These are phyloP conservation scores for Medauroidea extradentata DNA, from an alignment of 1,140 invertebrate genomes.

Conservation along the genomic window DNA sequence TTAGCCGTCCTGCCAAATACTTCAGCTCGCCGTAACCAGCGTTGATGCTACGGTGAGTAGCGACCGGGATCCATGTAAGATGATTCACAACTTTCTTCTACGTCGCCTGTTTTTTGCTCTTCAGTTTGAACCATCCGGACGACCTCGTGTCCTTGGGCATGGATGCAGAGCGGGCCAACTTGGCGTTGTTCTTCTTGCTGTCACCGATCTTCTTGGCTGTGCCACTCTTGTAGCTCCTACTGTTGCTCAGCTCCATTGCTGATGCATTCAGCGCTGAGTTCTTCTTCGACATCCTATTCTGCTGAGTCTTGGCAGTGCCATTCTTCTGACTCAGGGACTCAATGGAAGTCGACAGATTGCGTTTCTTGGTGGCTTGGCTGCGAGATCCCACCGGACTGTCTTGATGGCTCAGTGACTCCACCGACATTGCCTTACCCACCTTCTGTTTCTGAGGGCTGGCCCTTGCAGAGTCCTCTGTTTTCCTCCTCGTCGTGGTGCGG, in stretches of 20 bases:
- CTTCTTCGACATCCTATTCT: background rate
- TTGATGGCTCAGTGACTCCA: constrained; percentile 41
- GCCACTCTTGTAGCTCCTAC: background rate
- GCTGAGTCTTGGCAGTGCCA: background rate
- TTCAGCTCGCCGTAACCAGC: no score
- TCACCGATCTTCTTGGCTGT: constrained; percentile 20
- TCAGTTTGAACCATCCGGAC: constrained; percentile 65
- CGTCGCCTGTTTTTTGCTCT: constrained; percentile 48
- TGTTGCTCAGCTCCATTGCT: constrained; percentile 1
- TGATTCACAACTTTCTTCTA: no score
- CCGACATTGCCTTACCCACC: constrained; percentile 9
- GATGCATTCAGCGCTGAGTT: constrained; percentile 1
- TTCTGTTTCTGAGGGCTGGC: constrained; percentile 14
- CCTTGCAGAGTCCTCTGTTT: background rate
- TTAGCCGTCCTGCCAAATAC: no score
- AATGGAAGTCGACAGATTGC: background rate
- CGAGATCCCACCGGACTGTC: constrained; percentile 23
- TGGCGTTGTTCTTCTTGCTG: constrained; percentile 43
- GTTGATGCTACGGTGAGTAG: no score
- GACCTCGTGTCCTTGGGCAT: constrained; percentile 63
- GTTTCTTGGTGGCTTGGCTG: background rate
- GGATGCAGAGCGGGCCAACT: constrained; percentile 57
- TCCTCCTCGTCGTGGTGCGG: background rate
- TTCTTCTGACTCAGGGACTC: constrained; percentile 7
- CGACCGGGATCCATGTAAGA: no score